Base-by-base conservation (phyloP, 2,888 invertebrate genomes). In the Drosophila anomalata region DNA sequence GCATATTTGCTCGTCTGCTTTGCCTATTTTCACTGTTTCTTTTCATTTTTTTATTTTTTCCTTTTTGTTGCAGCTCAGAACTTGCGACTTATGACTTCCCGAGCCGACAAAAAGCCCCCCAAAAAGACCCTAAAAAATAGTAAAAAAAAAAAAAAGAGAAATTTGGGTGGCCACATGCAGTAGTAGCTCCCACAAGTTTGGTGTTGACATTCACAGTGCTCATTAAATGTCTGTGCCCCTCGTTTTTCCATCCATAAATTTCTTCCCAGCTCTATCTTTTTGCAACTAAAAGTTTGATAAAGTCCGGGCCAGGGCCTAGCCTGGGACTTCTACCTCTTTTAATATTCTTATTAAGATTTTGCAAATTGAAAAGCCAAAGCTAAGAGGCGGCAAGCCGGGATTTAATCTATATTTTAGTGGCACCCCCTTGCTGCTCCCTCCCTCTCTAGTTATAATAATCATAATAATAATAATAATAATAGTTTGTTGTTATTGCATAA, bases 401-500 rank as follows among this genome's bases (percentile, higher is more conserved):
- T 71, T 75, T 58, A 80, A 84, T 63, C 79, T 61, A 62, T 75
- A 73, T 78, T 76, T 72, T 71, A 57, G 48, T 11, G 3, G 11
- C 8, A 14, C 11, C 41, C 26, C 20, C 33, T 31, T 22, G 3
- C 17, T 14, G 29, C 11, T 7, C 6, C 11, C 17, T 14, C 51
- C n/a, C n/a, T 7, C 14, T 11, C 24, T 48, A 53, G 11, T 31
- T 20, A 31, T 51, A 42, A 31, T 66, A 39, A 65, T 65, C 52
- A 47, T 66, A 39, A 65, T 65, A 65, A 47, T 65, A 46, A 24
- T 24, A 24, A 77, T 86, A 76, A 84, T 82, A 80, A 82, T 78
- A 78, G 79, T 73, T 87, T 72, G 85, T 80, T 87, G 77, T 85
- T 82, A 88, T 89, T 88, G 88, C 89, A 87, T 84, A 87, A 87